Conservation (phyloP, 1,140 invertebrate species). For the Drosophila suzukii region DNA sequence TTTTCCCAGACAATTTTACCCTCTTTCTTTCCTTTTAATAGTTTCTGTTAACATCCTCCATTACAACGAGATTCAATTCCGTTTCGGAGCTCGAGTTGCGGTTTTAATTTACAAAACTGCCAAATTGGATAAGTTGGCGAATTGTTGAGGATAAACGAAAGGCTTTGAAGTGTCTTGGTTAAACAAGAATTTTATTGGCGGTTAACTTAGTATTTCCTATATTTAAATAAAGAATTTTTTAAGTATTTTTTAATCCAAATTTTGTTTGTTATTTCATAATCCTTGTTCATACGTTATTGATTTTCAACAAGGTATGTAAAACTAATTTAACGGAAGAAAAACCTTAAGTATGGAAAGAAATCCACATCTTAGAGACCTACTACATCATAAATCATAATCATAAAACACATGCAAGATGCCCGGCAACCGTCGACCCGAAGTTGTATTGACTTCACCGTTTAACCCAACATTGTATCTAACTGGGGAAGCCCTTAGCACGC, state of each 20-base stretch:
- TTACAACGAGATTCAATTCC: slow-evolving; percentile 31
- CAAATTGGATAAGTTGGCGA: background rate
- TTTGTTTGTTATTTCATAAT: no score
- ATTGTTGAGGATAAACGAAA: background rate
- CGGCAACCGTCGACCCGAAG: background rate
- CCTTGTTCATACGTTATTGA: no score
- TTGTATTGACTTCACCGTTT: slow-evolving; percentile 12
- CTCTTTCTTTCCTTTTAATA: slow-evolving; percentile 16
- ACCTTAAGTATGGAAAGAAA: no score
- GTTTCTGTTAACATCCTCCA: slow-evolving; percentile 26
- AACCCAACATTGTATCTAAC: background rate
- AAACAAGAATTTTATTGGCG: background rate
- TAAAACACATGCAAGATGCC: no score
- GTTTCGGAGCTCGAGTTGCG: slow-evolving; percentile 8
- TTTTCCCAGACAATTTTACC: slow-evolving; percentile 50
- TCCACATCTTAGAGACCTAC: no score
- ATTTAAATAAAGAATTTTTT: background rate
- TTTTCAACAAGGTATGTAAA: no score
- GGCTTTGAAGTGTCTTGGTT: background rate
- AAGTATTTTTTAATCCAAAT: no score
- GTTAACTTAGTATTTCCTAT: background rate
- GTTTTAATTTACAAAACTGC: slow-evolving; percentile 17
- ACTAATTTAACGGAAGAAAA: no score
- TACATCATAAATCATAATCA: no score
- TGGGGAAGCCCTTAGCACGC: slow-evolving; percentile 41